Percentiles rank a stretch among this genome's conserved stretches.
phyloP scores from a whole-genome alignment of 2,113 vertebrate genomes.

The Blennius ocellaris region DNA sequence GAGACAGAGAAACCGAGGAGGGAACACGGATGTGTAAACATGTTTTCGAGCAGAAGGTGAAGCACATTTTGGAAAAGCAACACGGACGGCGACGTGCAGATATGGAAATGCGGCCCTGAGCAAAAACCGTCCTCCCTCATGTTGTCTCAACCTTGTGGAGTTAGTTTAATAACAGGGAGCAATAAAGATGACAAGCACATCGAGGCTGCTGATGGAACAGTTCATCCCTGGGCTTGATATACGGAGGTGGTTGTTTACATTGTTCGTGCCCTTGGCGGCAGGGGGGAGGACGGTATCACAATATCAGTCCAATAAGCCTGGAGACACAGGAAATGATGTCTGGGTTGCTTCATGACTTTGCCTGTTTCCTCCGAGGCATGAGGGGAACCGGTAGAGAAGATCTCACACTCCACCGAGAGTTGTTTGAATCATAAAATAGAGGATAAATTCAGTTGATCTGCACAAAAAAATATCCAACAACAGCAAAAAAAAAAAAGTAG shows the following conservation, averaged over 20 bases:
- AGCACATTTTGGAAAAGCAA: constrained; percentile 4
- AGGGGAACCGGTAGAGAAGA: background rate
- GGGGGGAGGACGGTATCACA: background rate
- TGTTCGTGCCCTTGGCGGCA: constrained; percentile 14
- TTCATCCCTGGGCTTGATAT: background rate
- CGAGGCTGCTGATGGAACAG: background rate
- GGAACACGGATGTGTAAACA: constrained; percentile 51
- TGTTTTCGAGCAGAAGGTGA: constrained; percentile 56
- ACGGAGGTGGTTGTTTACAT: background rate
- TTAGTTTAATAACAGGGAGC: too few species aligned
- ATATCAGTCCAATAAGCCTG: background rate
- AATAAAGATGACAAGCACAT: background rate
- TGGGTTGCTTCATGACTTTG: constrained; percentile 6
- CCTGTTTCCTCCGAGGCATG: constrained; percentile 4
- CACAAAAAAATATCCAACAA: too few species aligned
- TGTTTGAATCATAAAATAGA: too few species aligned
- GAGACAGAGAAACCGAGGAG: constrained; percentile 2
- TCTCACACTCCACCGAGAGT: too few species aligned
- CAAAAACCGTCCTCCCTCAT: too few species aligned
- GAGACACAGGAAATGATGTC: background rate
- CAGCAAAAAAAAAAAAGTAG: too few species aligned
- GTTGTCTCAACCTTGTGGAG: too few species aligned
- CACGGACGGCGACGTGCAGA: constrained; percentile 1
- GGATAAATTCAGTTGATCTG: too few species aligned
- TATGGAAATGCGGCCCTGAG: constrained; percentile 18